Percentiles rank a stretch among this genome's conserved stretches.
Conservation (phyloP, 2,113 vertebrate species). For the Gallinago undulata region DNA sequence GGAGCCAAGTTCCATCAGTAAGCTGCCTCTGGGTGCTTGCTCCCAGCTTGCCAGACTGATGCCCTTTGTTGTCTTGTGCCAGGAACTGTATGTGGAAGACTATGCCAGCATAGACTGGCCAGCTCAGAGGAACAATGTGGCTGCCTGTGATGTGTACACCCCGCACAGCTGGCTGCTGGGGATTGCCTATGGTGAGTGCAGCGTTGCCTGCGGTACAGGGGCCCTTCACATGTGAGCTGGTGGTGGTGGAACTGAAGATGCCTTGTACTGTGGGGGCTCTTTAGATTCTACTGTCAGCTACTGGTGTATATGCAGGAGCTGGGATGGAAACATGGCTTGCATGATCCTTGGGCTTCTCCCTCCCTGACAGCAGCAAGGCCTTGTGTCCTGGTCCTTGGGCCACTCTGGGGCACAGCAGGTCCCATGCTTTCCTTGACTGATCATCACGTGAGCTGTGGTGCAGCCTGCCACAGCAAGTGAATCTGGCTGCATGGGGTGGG, state of each 20-base stretch:
- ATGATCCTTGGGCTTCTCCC: neutral
- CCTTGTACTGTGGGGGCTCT: neutral
- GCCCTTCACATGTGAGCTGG: neutral
- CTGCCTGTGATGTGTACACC: conserved; percentile 86
- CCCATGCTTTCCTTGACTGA: neutral
- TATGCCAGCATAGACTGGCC: conserved; percentile 89
- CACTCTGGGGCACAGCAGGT: neutral
- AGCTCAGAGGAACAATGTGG: conserved; percentile 87
- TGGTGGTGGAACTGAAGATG: neutral
- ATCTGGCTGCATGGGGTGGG: neutral
- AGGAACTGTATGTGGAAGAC: conserved; percentile 95
- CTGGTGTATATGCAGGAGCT: neutral
- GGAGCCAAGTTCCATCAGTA: neutral
- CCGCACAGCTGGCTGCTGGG: conserved; percentile 87
- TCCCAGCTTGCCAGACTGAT: neutral
- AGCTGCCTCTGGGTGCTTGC: neutral
- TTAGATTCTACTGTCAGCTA: neutral
- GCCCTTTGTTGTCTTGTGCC: neutral
- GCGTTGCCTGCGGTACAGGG: neutral
- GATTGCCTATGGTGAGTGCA: conserved; percentile 74
- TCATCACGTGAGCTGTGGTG: neutral
- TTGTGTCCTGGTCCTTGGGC: neutral
- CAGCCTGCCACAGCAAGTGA: neutral
- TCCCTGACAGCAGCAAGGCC: neutral
- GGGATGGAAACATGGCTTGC: neutral